phyloP scores from a whole-genome alignment of 2,888 invertebrate species.

The Cybosia mesomella region DNA sequence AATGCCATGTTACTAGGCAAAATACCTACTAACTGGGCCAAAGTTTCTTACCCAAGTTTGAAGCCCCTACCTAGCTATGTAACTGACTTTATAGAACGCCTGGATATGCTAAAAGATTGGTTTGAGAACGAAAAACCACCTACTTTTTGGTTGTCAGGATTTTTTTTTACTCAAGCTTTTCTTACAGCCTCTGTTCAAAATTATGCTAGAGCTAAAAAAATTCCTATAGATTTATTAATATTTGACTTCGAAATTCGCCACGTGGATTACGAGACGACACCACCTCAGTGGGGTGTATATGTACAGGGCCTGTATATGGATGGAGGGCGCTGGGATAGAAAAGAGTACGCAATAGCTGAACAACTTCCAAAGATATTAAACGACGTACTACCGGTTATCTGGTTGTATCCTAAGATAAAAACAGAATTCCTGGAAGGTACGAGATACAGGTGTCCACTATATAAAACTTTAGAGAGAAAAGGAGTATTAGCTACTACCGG shows the following conservation, averaged over 20 bases:
- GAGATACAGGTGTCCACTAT: conserved; percentile 92
- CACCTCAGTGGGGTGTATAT: conserved; percentile 89
- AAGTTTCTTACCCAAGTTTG: conserved; percentile 95
- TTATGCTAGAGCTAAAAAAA: conserved; percentile 93
- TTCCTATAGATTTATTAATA: conserved; percentile 94
- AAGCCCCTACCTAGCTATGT: conserved; percentile 95
- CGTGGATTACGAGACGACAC: conserved; percentile 71
- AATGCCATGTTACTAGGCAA: conserved; percentile 90
- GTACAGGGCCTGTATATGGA: conserved; percentile 93
- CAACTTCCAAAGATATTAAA: conserved; percentile 93
- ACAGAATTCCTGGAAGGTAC: conserved; percentile 80
- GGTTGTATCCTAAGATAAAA: conserved; percentile 89
- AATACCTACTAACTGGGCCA: conserved; percentile 93
- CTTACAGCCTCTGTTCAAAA: conserved; percentile 96
- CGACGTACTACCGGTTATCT: conserved; percentile 92
- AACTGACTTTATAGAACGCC: conserved; percentile 91
- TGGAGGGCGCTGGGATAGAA: conserved; percentile 94
- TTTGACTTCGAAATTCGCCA: conserved; percentile 91
- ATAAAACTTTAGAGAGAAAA: conserved; percentile 93
- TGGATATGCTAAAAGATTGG: conserved; percentile 91
- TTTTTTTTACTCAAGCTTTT: conserved; percentile 97
- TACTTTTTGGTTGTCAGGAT: conserved; percentile 97
- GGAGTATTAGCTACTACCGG: conserved; percentile 94
- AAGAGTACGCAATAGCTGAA: conserved; percentile 88
- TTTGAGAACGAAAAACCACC: conserved; percentile 90